Conservation (phyloP, 1,140 invertebrate species). For the Drosophila aff. region DNA sequence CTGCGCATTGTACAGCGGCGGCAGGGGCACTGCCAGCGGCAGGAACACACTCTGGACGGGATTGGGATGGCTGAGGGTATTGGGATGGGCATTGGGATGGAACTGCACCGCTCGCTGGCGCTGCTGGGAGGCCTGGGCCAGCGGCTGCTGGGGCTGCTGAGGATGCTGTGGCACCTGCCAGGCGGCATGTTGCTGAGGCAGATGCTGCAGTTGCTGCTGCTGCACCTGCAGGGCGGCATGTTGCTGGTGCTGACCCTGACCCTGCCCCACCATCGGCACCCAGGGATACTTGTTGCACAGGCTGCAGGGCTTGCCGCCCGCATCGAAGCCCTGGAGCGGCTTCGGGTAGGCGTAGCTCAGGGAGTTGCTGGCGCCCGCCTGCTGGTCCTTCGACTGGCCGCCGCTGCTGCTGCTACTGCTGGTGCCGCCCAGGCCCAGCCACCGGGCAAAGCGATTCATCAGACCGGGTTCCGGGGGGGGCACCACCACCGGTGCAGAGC, state of each 20-base stretch:
- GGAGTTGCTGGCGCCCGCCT: conserved; percentile 47
- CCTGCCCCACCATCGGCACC: conserved; percentile 88
- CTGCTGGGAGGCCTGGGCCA: conserved; percentile 65
- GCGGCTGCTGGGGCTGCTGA: conserved; percentile 53
- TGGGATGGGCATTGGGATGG: conserved; percentile 33
- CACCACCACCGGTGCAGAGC: not conserved
- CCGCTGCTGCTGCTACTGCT: conserved; percentile 14
- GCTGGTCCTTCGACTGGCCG: conserved; percentile 55
- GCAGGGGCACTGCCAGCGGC: conserved; percentile 86
- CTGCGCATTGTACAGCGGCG: conserved; percentile 87
- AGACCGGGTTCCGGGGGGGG: conserved; percentile 50
- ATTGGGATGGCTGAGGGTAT: not conserved
- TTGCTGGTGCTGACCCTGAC: conserved; percentile 53
- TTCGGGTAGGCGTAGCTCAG: conserved; percentile 72
- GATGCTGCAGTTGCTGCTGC: conserved; percentile 56
- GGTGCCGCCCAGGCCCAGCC: conserved; percentile 77
- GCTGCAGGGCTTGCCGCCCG: conserved; percentile 86
- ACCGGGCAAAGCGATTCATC: conserved; percentile 78
- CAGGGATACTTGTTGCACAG: conserved; percentile 91
- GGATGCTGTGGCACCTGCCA: conserved; percentile 37
- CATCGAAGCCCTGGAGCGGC: conserved; percentile 68
- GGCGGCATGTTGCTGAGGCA: conserved; percentile 49
- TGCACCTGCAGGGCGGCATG: conserved; percentile 45
- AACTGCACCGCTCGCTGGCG: conserved; percentile 77
- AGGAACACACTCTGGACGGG: conserved; percentile 48